Base-by-base conservation (phyloP, 2,797 vertebrate species). In the Nasua narica region DNA sequence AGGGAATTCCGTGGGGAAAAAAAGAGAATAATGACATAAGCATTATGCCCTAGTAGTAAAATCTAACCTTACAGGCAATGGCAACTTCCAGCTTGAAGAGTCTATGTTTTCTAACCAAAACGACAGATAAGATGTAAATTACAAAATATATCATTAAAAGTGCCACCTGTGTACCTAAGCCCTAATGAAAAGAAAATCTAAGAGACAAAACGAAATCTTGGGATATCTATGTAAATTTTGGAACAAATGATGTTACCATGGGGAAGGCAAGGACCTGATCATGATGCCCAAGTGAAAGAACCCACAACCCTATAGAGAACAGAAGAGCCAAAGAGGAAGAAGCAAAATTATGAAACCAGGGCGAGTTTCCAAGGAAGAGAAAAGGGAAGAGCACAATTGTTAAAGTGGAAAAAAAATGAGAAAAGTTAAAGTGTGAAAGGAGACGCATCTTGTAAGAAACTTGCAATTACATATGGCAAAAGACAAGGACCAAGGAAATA, bases 391-490 rank as follows among this genome's bases (percentile, higher is more conserved):
- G 25, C 52, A 56, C 52, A 67, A 96, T 81, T 91, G 83, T 62
- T 62, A 14, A 52, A 54, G 23, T 0, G 50, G 6, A 1, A 8
- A 4, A 21, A 50, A 78, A 95, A 97, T 93, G 85, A 91, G 86
- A 88, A 93, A 92, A 46, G 90, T 90, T 95, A 5, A 83, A 86
- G 65, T 16, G 5, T 94, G 43, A 97, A 97, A 97, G n/a, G 88
- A 89, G 74, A 84, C 60, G 48, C 5, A 7, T 60, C 92, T 89
- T 76, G 32, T 35, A n/a, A 91, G 85, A 43, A 69, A 60, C 91
- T 96, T 95, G 56, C 96, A 97, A 97, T 98, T 95, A 96, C 90
- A 60, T 15, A 77, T 69, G 54, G 94, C 79, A 95, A 92, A 97
- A 97, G 90, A 92, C 86, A 97, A 76, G 54, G 46, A n/a, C 40